These are phyloP conservation scores for Stenopsyche tienmushanensis DNA, from an alignment of 1,140 invertebrate genomes.

Conservation along the genomic window DNA sequence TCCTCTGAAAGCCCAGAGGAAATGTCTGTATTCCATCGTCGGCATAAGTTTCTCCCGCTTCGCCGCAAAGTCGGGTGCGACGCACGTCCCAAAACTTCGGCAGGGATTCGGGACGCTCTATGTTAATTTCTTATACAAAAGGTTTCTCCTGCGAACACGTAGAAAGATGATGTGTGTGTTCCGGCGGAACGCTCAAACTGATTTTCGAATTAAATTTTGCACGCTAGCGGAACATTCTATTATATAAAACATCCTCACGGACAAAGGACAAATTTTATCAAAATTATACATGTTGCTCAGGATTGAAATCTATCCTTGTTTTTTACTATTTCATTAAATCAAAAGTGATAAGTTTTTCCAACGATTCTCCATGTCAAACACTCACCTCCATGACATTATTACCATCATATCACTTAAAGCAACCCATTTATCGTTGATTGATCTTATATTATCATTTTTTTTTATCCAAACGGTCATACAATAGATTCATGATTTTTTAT, in stretches of 20 bases:
- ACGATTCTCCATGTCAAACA: no score
- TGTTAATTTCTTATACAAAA: slow-evolving; percentile 43
- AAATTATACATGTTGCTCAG: no score
- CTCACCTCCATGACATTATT: no score
- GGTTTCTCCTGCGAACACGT: slow-evolving; percentile 29
- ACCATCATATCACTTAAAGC: no score
- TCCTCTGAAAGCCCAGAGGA: slow-evolving; percentile 31
- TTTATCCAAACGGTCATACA: no score
- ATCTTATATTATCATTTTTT: no score
- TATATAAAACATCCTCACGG: background rate
- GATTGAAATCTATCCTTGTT: no score
- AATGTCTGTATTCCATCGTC: slow-evolving; percentile 32
- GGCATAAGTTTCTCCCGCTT: slow-evolving; percentile 24
- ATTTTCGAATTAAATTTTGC: slow-evolving; percentile 35
- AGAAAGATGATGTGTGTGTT: slow-evolving; percentile 39
- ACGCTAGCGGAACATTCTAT: background rate
- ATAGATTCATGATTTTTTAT: no score
- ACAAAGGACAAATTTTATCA: no score
- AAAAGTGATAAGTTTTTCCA: no score
- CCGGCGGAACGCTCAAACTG: slow-evolving; percentile 34
- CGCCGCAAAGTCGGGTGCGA: background rate
- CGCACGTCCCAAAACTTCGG: slow-evolving; percentile 25
- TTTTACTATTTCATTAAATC: no score
- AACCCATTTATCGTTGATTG: no score
- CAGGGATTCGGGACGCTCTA: slow-evolving; percentile 18